Conservation (phyloP, 1,140 invertebrate species). For the Tigriopus japonicus region DNA sequence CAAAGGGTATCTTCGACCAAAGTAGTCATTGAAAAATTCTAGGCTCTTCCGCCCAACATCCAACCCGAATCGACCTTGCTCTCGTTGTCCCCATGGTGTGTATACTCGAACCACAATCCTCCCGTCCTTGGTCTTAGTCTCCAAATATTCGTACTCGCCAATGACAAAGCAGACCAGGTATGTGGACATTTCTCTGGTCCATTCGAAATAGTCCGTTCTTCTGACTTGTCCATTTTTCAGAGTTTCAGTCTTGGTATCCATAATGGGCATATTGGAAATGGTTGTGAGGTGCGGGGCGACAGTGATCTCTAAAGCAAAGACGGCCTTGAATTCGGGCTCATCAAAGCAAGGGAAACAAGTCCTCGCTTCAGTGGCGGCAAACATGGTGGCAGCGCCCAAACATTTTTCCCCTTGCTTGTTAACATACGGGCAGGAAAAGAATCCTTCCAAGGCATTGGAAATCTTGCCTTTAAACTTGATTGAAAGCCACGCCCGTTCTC, state of each 20-base stretch:
- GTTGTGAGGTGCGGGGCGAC: slow-evolving; percentile 39
- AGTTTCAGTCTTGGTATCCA: background rate
- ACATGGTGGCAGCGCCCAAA: slow-evolving; percentile 32
- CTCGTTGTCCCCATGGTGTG: slow-evolving; percentile 29
- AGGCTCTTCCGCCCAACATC: slow-evolving; percentile 55
- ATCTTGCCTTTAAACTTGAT: background rate
- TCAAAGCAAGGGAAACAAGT: slow-evolving; percentile 70
- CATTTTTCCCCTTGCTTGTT: background rate
- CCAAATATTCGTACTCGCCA: slow-evolving; percentile 3
- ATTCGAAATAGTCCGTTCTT: background rate
- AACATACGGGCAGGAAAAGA: background rate
- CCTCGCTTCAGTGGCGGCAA: slow-evolving; percentile 40
- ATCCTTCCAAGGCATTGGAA: background rate
- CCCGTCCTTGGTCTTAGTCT: background rate
- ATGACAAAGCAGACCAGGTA: slow-evolving; percentile 13
- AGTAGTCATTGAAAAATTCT: slow-evolving; percentile 69
- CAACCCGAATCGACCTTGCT: slow-evolving; percentile 66
- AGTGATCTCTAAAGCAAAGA: slow-evolving; percentile 54
- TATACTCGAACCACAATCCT: slow-evolving; percentile 22
- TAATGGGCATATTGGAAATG: slow-evolving; percentile 54
- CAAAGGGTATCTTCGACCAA: slow-evolving; percentile 60
- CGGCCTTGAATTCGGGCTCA: slow-evolving; percentile 79
- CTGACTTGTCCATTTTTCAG: background rate
- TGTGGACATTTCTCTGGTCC: slow-evolving; percentile 6
- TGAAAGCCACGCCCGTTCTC: background rate